A percentile compares a stretch with the other conserved stretches of the same genome.
Evolutionary conservation across 2,113 vertebrate genomes (phyloP).

Genomic region (Psammodynastes pulverulentus): DNA sequence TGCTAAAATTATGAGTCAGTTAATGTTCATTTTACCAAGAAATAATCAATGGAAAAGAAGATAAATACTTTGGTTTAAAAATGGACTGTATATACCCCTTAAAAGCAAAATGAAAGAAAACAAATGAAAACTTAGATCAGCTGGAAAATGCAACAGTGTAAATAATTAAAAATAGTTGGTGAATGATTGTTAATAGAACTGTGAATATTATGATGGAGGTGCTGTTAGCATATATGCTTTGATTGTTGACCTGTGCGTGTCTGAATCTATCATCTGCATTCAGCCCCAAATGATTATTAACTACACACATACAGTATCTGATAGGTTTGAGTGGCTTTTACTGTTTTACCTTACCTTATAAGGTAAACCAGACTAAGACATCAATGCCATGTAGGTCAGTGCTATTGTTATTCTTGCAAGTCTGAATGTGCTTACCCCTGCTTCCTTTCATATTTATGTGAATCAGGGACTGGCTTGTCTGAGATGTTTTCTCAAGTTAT

Average conservation of each 20-base stretch:
- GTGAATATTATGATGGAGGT: not conserved
- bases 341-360: too few relatives aligned
- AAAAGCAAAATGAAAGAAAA: too few relatives aligned
- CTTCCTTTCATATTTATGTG: not conserved
- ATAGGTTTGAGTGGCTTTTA: not conserved
- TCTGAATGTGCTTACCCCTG: not conserved
- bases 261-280: not conserved
- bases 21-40: too few relatives aligned
- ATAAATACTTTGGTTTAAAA: too few relatives aligned
- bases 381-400: not conserved
- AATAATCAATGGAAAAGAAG: too few relatives aligned
- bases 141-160: too few relatives aligned
- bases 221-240: not conserved
- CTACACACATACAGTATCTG: not conserved
- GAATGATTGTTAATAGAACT: not conserved
- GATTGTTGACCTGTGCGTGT: not conserved
- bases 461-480: not conserved
- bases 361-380: not conserved
- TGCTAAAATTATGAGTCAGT: too few relatives aligned
- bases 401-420: not conserved
- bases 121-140: too few relatives aligned
- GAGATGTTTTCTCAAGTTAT: not conserved
- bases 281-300: not conserved
- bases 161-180: too few relatives aligned
- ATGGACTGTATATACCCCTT: too few relatives aligned